Evolutionary conservation across 2,888 invertebrate species (phyloP), one percentile per base, ranked within the genome.

Genomic region (Torymus aiolomorphi): DNA sequence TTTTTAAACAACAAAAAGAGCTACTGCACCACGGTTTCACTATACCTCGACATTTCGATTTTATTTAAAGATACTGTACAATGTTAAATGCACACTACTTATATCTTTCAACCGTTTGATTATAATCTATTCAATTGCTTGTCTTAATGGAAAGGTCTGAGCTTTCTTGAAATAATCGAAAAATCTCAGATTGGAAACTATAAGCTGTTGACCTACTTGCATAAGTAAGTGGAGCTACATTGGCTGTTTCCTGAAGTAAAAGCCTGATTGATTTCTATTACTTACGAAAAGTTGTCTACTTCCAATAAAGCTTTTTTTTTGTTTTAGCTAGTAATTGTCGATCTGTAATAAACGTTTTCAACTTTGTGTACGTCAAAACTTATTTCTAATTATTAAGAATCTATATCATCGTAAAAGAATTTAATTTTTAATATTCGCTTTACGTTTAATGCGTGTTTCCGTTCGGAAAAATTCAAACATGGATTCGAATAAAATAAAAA

Each of bases 211-310:
- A 72, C 72, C 72, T 24, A 72, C 31, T 72, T 72, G 14, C 72
- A 72, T 72, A 72, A 72, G 62, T 42, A 52, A 62, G 31, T 72
- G n/a, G 52, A 62, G n/a, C 62, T 72, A 72, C 62, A 62, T 52
- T n/a, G 62, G n/a, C 52, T 51, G 16, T 24, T 61, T 62, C 13
- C 24, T 62, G 11, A 24, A 72, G 52, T 24, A 16, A 69, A 62
- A 62, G 72, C 20, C 14, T 51, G 20, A 61, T 71, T 52, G 52
- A 71, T 71, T 49, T 59, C n/a, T 61, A 20, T 24, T 71, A 71
- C n/a, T 61, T 61, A 61, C 51, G 12, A n/a, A 61, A 61, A 24
- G 8, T 11, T 4, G n/a, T 3, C 51, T 20, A 70, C 42, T 42
- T n/a, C 42, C 42, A 5, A 14, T n/a, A 54, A 54, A 54, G 13